Evolutionary conservation across 1,140 invertebrate species (phyloP).

Genomic region (Halyomorpha halys): DNA sequence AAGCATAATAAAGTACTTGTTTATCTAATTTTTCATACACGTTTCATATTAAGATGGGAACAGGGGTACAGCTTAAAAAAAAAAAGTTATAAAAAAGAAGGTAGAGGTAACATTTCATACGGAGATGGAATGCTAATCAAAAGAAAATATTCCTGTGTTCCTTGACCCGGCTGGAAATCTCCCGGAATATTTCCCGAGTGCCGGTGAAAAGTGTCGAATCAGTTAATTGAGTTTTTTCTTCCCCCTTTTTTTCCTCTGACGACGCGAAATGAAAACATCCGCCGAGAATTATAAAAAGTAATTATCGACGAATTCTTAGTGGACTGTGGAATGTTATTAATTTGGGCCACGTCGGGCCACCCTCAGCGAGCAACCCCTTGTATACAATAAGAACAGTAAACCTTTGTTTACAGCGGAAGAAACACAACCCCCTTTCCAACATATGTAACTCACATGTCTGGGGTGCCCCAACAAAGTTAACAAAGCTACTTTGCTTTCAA

Average conservation of each 20-base stretch:
- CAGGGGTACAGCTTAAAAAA: too few relatives aligned
- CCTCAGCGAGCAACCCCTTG: slow-evolving; percentile 7
- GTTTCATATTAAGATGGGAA: too few relatives aligned
- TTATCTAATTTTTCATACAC: too few relatives aligned
- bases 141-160: slow-evolving; percentile 9
- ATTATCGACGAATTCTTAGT: slow-evolving; percentile 15
- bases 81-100: too few relatives aligned
- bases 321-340: slow-evolving; percentile 3
- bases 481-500: too few relatives aligned
- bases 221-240: slow-evolving; percentile 13
- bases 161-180: too few relatives aligned
- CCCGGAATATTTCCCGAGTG: too few relatives aligned
- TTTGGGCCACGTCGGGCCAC: not conserved
- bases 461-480: too few relatives aligned
- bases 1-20: too few relatives aligned
- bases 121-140: slow-evolving; percentile 11
- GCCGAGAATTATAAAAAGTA: not conserved
- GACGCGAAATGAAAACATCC: slow-evolving; percentile 6
- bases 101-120: too few relatives aligned
- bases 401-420: slow-evolving; percentile 10
- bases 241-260: not conserved
- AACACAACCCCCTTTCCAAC: slow-evolving; percentile 10
- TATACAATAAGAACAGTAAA: slow-evolving; percentile 17
- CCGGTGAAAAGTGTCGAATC: slow-evolving; percentile 6
- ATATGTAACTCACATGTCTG: slow-evolving; percentile 14